Evolutionary conservation across 2,113 vertebrate species (phyloP).

Genomic region (Myocastor coypus): DNA sequence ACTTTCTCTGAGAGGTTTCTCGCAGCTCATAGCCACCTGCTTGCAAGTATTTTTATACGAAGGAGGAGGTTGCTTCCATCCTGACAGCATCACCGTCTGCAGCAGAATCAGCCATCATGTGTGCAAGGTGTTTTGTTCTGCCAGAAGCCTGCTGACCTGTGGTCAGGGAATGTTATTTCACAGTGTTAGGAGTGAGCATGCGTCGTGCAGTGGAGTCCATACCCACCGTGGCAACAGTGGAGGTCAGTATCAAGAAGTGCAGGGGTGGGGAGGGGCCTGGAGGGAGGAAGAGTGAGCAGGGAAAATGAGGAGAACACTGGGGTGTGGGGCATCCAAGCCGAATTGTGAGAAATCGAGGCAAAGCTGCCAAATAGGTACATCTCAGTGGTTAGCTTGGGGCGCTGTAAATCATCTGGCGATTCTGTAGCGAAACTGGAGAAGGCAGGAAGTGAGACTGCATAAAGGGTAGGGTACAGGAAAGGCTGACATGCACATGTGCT

Average conservation of each 20-base stretch:
- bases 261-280: background rate
- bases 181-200: background rate
- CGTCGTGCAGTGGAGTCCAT: background rate
- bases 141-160: background rate
- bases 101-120: background rate
- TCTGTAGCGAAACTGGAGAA: background rate
- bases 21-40: constrained; percentile 3
- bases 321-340: background rate
- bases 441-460: background rate
- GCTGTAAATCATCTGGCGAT: background rate
- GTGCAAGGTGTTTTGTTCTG: background rate
- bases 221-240: background rate
- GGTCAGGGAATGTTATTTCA: background rate
- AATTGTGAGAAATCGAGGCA: background rate
- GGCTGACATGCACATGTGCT: background rate
- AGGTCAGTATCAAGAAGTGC: background rate
- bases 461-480: background rate
- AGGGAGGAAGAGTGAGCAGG: background rate
- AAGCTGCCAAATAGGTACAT: background rate
- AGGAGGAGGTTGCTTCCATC: background rate
- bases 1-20: constrained; percentile 53
- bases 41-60: background rate
- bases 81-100: background rate
- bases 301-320: background rate
- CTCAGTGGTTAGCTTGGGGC: background rate